A percentile compares a stretch with the other conserved stretches of the same genome.
These are phyloP conservation scores for rabbit (Oryctolagus cuniculus) DNA, from an alignment of 2,113 vertebrate species.

Conservation along the genomic window DNA sequence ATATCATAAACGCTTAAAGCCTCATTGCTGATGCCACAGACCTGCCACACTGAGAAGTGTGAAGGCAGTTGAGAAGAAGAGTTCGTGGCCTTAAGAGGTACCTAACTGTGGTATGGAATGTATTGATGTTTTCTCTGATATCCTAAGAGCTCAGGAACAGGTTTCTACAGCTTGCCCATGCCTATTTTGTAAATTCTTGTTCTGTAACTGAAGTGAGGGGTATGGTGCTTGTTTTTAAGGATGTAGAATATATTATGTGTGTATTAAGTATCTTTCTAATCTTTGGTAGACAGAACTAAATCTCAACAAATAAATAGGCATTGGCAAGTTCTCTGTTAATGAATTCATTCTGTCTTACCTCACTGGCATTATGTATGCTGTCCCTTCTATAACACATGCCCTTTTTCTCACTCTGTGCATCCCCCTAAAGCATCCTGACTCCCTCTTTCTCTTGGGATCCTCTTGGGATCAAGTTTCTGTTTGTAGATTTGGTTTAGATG, in stretches of 20 bases:
- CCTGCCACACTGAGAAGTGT: background rate
- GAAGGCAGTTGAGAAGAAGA: background rate
- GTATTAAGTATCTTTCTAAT: background rate
- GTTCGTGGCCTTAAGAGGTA: background rate
- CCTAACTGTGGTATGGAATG: background rate
- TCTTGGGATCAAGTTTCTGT: background rate
- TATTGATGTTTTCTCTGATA: background rate
- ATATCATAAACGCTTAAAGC: background rate
- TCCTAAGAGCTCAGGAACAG: background rate
- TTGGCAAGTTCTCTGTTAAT: background rate
- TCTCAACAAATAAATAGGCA: background rate
- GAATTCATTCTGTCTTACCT: background rate
- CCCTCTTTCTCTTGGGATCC: background rate
- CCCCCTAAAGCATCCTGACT: background rate
- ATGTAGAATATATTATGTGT: background rate
- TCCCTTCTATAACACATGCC: background rate
- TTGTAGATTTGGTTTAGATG: background rate
- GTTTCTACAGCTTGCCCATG: background rate
- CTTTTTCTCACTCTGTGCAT: background rate
- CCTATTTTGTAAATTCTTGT: background rate
- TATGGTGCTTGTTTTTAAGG: background rate
- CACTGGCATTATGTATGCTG: background rate
- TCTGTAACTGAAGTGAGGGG: background rate
- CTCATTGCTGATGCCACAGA: slow-evolving; percentile 25
- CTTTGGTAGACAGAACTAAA: background rate